Evolutionary conservation across 2,797 vertebrate genomes (phyloP), one percentile per base, ranked within the genome.

Genomic region (Leucoraja ocellata): DNA sequence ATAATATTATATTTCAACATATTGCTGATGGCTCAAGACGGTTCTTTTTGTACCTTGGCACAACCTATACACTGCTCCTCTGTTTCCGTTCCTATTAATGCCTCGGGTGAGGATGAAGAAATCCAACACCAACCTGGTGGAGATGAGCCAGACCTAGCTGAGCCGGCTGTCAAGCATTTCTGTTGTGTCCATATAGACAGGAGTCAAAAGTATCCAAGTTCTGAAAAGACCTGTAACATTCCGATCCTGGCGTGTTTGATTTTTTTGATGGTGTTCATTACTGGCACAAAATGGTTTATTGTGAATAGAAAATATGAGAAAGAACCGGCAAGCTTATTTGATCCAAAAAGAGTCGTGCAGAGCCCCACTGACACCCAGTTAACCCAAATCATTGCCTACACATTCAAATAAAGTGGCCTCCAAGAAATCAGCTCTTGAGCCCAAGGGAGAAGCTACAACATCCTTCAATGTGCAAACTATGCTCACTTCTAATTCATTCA

Each of bases 231-330:
- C 77, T 93, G 79, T 4, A 0, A 86, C 4, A 58, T 94, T 93
- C 65, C 1, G 0, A 65, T 95, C 78, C 46, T 95, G 76, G 74
- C 94, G 80, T 93, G 93, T 93, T 3, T 46, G 58, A 92, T 94
- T 93, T 94, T 32, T 86, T 94, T 94, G 65, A 94, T 94, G 23
- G 88, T 93, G n/a, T 94, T 83, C 93, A 93, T 94, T 93, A 93
- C 95, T 77, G 86, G 95, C 80, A 93, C 94, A 83, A 93, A 93
- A 9, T 94, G 94, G 93, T 94, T 94, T 92, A 93, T 93, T 93
- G 93, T 84, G 76, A 83, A 93, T 73, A 63, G 83, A 58, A 36
- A 36, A 28, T n/a, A 93, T 54, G 39, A 92, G 54, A 93, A 78
- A 58, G 93, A 86, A 78, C 95, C 93, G 91, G 93, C 93, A 2